phyloP scores from a whole-genome alignment of 2,113 vertebrate genomes.

The Ifrita kowaldi region DNA sequence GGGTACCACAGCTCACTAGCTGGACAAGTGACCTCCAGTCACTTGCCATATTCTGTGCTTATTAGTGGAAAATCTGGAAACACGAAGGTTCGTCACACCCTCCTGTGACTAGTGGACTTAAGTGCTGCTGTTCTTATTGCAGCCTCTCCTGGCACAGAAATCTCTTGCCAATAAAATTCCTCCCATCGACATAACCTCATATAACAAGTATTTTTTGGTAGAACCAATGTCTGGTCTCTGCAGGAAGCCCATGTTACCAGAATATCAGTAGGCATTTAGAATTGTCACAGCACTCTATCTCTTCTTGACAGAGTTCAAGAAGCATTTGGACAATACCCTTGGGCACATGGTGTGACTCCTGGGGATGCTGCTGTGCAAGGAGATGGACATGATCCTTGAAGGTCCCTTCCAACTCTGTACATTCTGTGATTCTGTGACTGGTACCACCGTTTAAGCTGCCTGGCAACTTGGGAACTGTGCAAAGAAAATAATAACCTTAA shows the following conservation, averaged over 20 bases:
- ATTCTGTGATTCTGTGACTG: neutral
- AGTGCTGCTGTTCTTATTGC: no score
- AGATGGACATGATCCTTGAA: neutral
- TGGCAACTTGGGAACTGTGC: neutral
- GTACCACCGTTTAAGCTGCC: neutral
- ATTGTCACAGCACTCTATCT: neutral
- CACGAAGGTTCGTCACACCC: rapidly evolving
- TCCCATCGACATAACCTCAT: no score
- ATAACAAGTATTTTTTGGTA: no score
- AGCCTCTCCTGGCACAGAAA: no score
- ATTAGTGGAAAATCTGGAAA: neutral
- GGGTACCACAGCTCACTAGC: neutral
- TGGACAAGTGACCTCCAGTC: neutral
- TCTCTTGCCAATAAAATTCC: no score
- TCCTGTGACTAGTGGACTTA: neutral
- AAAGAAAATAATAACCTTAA: neutral
- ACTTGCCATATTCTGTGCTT: neutral
- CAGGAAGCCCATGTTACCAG: no score
- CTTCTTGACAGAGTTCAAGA: neutral
- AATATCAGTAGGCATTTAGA: neutral
- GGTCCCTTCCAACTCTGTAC: neutral
- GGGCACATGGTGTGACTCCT: neutral
- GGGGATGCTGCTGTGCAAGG: neutral
- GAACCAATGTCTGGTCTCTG: no score
- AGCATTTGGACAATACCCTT: neutral